Percentiles rank a stretch among this genome's conserved stretches.
Conservation (phyloP, 2,888 invertebrate species). For the Schizaphis graminum region DNA sequence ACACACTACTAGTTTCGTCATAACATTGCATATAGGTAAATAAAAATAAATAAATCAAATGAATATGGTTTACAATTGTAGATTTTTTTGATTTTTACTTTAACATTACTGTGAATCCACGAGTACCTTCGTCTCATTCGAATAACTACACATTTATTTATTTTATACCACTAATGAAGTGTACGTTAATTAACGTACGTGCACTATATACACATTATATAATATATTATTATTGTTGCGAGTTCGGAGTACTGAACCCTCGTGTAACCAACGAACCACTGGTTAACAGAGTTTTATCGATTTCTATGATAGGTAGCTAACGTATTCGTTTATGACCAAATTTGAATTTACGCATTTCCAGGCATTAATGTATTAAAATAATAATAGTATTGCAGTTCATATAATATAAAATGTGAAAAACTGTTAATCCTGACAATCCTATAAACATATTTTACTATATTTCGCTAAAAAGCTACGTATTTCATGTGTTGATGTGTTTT, state of each 20-base stretch:
- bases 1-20: neutral
- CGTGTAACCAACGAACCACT: neutral
- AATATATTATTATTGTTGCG: neutral
- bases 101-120: neutral
- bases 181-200: neutral
- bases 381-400: neutral
- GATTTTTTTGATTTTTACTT: neutral
- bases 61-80: neutral
- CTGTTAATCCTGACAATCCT: neutral
- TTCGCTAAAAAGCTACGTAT: neutral
- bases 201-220: neutral
- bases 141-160: constrained; percentile 20
- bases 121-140: neutral
- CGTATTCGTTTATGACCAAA: neutral
- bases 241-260: neutral
- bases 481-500: neutral
- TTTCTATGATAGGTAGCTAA: neutral
- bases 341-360: constrained; percentile 76
- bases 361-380: constrained; percentile 73
- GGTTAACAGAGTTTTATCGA: constrained; percentile 32
- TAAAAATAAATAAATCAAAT: neutral
- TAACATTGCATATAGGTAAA: neutral
- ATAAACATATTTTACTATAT: neutral
- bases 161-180: constrained; percentile 32
- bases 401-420: neutral